Percentiles rank a stretch among this genome's conserved stretches.
Evolutionary conservation across 2,797 vertebrate genomes (phyloP).

Genomic region (Tinamus major): DNA sequence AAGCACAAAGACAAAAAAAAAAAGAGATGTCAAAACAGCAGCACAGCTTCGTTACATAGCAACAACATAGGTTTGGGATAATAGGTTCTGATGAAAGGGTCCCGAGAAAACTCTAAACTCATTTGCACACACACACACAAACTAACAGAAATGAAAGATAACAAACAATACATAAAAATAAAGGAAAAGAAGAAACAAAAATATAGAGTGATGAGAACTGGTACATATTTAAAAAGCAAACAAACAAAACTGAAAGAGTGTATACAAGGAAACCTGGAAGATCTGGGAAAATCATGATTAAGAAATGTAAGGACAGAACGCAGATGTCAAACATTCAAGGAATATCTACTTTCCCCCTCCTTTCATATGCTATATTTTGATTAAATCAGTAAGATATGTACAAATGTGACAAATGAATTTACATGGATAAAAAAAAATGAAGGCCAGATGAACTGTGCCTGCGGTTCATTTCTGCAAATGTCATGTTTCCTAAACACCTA

Average conservation of each 20-base stretch:
- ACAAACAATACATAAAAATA: neutral
- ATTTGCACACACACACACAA: neutral
- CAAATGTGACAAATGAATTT: neutral
- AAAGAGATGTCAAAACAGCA: neutral
- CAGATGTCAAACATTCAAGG: neutral
- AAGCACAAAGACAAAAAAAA: neutral
- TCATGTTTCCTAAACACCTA: neutral
- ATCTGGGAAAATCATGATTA: neutral
- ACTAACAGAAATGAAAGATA: neutral
- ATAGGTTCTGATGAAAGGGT: constrained; percentile 3
- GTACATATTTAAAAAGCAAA: neutral
- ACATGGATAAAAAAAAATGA: neutral
- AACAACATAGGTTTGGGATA: constrained; percentile 34
- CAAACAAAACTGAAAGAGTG: too few relatives aligned
- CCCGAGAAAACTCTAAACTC: neutral
- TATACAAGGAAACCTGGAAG: neutral
- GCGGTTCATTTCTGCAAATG: neutral
- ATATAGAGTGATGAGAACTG: neutral
- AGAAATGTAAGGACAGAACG: neutral
- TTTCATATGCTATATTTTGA: neutral
- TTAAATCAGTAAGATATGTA: neutral
- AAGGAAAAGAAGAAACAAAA: neutral
- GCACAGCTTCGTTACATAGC: neutral
- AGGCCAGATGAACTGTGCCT: neutral
- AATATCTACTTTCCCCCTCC: neutral